Conservation (phyloP, 2,797 vertebrate species). For the Oryzias dopingdopingensis region DNA sequence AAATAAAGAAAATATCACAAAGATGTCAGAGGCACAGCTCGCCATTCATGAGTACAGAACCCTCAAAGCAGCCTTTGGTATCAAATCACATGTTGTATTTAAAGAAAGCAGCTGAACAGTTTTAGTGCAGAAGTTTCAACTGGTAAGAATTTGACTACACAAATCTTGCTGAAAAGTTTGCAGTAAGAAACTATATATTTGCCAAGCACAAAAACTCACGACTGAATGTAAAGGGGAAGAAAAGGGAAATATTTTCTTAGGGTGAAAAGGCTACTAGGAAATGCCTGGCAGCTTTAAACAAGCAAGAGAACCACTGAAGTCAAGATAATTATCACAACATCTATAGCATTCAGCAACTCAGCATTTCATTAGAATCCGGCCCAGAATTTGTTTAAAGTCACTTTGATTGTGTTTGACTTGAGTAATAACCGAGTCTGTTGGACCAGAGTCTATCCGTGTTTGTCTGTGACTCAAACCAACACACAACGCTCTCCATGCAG, state of each 20-base stretch:
- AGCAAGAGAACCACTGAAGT: slow-evolving; percentile 59
- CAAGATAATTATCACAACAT: slow-evolving; percentile 70
- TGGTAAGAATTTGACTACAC: too few relatives aligned
- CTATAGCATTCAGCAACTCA: slow-evolving; percentile 61
- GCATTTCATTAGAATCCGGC: slow-evolving; percentile 65
- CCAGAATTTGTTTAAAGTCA: slow-evolving; percentile 69
- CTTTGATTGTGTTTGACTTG: slow-evolving; percentile 78
- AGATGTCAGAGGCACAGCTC: not conserved
- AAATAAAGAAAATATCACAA: slow-evolving; percentile 73
- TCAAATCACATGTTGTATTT: too few relatives aligned
- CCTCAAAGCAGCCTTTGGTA: too few relatives aligned
- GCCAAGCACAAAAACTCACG: slow-evolving; percentile 16
- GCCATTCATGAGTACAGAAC: not conserved
- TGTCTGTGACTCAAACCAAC: slow-evolving; percentile 68
- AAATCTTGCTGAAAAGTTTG: too few relatives aligned
- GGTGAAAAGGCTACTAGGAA: slow-evolving; percentile 34
- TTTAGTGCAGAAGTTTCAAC: too few relatives aligned
- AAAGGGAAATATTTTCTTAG: slow-evolving; percentile 20
- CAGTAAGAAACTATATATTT: slow-evolving; percentile 6
- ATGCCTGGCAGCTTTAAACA: slow-evolving; percentile 44
- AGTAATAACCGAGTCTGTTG: slow-evolving; percentile 67
- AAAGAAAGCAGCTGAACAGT: too few relatives aligned
- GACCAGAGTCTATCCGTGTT: slow-evolving; percentile 62
- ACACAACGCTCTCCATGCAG: slow-evolving; percentile 43
- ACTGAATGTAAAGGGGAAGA: slow-evolving; percentile 25